Evolutionary conservation across 2,113 vertebrate genomes (phyloP).

Genomic region (Semnopithecus entellus): DNA sequence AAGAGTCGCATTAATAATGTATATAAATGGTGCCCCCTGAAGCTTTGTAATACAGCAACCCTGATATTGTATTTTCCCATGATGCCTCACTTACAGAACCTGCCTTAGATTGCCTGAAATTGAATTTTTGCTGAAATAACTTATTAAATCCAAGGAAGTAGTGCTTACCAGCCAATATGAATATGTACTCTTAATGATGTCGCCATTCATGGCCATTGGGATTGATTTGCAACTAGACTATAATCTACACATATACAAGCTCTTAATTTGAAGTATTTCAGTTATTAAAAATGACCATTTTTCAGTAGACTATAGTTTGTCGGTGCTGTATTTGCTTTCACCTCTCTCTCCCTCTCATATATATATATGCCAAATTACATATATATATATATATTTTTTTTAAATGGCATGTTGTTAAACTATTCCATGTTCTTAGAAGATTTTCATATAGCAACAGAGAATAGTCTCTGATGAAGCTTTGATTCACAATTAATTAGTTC

Average conservation of each 20-base stretch:
- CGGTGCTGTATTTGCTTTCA: conserved; percentile 33
- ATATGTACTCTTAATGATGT: neutral
- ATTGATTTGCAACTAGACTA: neutral
- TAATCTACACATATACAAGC: neutral
- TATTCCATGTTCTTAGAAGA: conserved; percentile 46
- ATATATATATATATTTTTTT: no score
- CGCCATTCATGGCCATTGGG: neutral
- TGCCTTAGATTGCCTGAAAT: neutral
- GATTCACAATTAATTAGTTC: conserved; percentile 73
- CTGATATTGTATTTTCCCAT: neutral
- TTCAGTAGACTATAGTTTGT: neutral
- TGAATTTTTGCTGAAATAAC: neutral
- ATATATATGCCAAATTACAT: no score
- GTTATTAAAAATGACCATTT: conserved; percentile 26
- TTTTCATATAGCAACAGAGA: conserved; percentile 55
- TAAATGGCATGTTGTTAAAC: conserved; percentile 45
- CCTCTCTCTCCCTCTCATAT: neutral
- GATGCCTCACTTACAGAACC: neutral
- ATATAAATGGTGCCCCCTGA: neutral
- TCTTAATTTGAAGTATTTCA: conserved; percentile 47
- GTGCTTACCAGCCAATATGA: neutral
- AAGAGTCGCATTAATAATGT: neutral
- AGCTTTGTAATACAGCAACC: neutral
- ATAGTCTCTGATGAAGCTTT: conserved; percentile 70
- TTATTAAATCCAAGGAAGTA: neutral